Conservation (phyloP, 2,797 vertebrate genomes). For the Peromyscus melanophrys region DNA sequence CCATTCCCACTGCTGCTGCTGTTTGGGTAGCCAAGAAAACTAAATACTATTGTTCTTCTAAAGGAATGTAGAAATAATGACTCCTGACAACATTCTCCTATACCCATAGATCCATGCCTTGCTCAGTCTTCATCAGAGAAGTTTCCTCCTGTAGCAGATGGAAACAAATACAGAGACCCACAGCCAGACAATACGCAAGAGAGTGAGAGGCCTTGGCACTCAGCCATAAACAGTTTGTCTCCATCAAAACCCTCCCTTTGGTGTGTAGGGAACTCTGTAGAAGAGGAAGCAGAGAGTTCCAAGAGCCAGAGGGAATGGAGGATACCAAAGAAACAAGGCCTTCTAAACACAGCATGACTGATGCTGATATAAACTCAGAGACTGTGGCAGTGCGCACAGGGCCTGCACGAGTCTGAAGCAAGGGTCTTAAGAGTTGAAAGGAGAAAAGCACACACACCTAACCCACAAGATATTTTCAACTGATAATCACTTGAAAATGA, state of each 20-base stretch:
- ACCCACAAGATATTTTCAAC: background rate
- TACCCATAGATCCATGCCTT: too few relatives aligned
- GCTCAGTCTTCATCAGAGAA: background rate
- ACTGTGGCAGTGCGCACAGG: background rate
- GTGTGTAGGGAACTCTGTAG: background rate
- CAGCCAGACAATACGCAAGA: background rate
- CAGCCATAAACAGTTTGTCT: background rate
- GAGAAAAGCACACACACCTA: background rate
- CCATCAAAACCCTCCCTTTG: background rate
- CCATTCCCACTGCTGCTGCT: background rate
- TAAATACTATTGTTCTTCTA: background rate
- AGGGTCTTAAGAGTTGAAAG: background rate
- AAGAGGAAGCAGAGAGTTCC: background rate
- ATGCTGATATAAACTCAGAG: background rate
- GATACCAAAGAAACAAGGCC: background rate
- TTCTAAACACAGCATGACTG: background rate
- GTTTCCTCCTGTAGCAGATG: background rate
- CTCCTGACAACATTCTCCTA: background rate
- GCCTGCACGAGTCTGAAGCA: too few relatives aligned
- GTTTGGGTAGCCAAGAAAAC: background rate
- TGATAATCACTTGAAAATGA: background rate
- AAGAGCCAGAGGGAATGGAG: too few relatives aligned
- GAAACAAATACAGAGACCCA: background rate
- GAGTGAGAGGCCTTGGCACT: background rate
- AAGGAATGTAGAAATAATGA: background rate